Percentiles rank a stretch among this genome's conserved stretches.
These are phyloP conservation scores for Drosophila suboccidentalis DNA, from an alignment of 2,888 invertebrate genomes.

Conservation along the genomic window DNA sequence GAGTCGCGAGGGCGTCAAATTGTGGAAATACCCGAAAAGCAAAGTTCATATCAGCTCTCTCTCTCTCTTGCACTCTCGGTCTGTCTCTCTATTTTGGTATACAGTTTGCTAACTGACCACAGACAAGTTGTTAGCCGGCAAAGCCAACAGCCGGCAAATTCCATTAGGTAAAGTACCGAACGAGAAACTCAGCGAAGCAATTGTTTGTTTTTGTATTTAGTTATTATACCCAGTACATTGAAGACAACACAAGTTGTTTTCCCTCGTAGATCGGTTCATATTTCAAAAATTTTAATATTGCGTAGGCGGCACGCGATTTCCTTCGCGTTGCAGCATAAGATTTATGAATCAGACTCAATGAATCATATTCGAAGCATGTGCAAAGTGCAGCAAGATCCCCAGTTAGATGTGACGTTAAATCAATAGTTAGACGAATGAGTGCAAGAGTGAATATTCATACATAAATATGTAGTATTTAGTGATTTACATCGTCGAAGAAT, in stretches of 20 bases:
- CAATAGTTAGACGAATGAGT: background rate
- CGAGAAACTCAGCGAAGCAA: slow-evolving; percentile 20
- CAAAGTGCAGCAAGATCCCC: background rate
- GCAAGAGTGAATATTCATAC: background rate
- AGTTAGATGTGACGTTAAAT: background rate
- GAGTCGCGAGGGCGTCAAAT: slow-evolving; percentile 7
- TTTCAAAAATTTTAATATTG: background rate
- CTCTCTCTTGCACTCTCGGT: background rate
- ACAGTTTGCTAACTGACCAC: slow-evolving; percentile 45
- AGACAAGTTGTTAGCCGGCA: slow-evolving; percentile 34
- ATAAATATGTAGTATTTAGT: background rate
- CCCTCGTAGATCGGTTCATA: background rate
- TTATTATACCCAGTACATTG: slow-evolving; percentile 25
- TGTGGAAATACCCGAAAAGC: slow-evolving; percentile 39
- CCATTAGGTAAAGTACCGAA: slow-evolving; percentile 48
- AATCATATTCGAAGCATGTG: background rate
- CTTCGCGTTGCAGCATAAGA: background rate
- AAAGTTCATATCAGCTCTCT: slow-evolving; percentile 16
- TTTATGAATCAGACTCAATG: background rate
- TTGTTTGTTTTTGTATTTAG: slow-evolving; percentile 42
- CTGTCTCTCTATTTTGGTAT: background rate
- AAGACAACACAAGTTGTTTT: background rate
- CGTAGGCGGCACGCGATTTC: background rate
- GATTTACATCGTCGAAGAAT: too few relatives aligned
- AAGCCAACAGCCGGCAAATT: slow-evolving; percentile 8